These are phyloP conservation scores for Brachycybe producta DNA, from an alignment of 2,888 invertebrate species.

Conservation along the genomic window DNA sequence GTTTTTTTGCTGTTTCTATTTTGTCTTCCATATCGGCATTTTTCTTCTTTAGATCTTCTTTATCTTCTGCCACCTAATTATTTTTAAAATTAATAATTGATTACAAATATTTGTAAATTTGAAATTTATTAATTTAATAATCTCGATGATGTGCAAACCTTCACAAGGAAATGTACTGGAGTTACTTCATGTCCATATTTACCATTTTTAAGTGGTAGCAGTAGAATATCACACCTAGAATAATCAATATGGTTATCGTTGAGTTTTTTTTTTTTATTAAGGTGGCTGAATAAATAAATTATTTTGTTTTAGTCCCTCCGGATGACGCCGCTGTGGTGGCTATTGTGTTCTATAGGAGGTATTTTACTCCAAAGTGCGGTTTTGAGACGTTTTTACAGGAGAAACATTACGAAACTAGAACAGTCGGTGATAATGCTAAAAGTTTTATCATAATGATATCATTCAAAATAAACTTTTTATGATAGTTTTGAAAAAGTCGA, in stretches of 20 bases:
- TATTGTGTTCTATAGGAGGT: too few species aligned
- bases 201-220: background rate
- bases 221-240: conserved; percentile 4
- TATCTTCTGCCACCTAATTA: conserved; percentile 2
- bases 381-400: too few species aligned
- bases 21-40: background rate
- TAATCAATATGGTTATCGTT: background rate
- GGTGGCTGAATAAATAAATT: too few species aligned
- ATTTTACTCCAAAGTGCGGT: too few species aligned
- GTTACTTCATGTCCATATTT: background rate
- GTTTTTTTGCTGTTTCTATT: background rate
- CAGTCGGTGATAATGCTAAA: too few species aligned
- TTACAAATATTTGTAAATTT: background rate
- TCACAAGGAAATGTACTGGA: conserved; percentile 2
- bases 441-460: too few species aligned
- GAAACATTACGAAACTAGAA: too few species aligned
- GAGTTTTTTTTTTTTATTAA: background rate
- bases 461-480: too few species aligned
- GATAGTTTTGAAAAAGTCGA: too few species aligned
- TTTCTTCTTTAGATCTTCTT: conserved; percentile 1
- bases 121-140: background rate
- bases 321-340: too few species aligned
- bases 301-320: too few species aligned
- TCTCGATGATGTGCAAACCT: background rate
- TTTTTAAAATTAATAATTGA: background rate